Evolutionary conservation across 2,797 vertebrate genomes (phyloP), one percentile per base, ranked within the genome.

Genomic region (Anguilla pacifica): DNA sequence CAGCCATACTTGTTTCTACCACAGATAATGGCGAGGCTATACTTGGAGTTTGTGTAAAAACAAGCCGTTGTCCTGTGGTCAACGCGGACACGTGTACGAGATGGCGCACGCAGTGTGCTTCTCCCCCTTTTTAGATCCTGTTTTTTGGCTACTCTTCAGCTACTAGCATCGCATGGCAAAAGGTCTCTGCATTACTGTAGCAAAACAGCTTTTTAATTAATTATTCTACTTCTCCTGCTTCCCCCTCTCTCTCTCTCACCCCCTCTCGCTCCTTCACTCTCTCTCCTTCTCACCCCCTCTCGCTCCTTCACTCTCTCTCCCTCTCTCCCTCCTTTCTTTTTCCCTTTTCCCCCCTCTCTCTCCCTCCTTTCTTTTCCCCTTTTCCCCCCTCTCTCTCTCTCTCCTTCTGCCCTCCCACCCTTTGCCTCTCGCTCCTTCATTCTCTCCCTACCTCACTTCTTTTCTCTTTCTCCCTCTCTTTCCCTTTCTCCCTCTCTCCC

Each of bases 281-380:
- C 22, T 61, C 15, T 19, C 59, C 15, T 3, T 19, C 59, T 61
- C 15, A 17, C 59, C 15, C 15, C 3, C 59, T 17, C 0, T 61
- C 17, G 94, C 94, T 94, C 94, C 93, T 93, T 95, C 39, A 39
- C 39, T 39, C 39, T 39, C 39, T 39, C 39, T 39, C 39, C 39
- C 39, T 39, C 35, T 35, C 35, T 35, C 35, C 35, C 35, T 35
- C 35, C 35, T 35, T 35, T 35, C 35, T 35, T 35, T 35, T 35
- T 31, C 31, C 35, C 35, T 35, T 35, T 93, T 92, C 92, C 91
- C 89, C 89, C n/a, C n/a, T n/a, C n/a, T n/a, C n/a, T n/a, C n/a
- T n/a, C n/a, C n/a, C n/a, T n/a, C n/a, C n/a, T n/a, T n/a, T n/a
- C n/a, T n/a, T n/a, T n/a, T n/a, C n/a, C n/a, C n/a, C n/a, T n/a